phyloP scores from a whole-genome alignment of 2,797 vertebrate genomes.

The Notamacropus eugenii region DNA sequence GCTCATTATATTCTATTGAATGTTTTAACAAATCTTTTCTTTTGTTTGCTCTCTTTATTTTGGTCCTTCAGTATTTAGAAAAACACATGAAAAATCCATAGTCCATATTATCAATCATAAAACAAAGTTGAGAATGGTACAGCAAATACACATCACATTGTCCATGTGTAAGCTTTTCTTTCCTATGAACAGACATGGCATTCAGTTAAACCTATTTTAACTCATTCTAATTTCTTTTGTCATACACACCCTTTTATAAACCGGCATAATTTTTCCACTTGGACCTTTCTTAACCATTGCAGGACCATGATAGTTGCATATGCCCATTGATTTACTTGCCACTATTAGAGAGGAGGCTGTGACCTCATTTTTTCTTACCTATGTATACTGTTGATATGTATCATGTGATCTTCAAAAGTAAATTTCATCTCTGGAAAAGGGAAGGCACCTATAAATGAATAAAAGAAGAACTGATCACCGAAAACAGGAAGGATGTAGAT shows the following conservation, averaged over 20 bases:
- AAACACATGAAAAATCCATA: slow-evolving; percentile 3
- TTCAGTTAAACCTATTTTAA: neutral
- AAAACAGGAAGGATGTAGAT: neutral
- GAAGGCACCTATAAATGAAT: too few relatives aligned
- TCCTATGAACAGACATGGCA: neutral
- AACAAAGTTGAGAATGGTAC: neutral
- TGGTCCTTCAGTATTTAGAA: neutral
- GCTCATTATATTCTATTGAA: neutral
- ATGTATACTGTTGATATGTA: neutral
- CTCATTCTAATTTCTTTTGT: neutral
- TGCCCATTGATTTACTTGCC: rapidly evolving
- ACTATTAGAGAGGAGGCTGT: neutral
- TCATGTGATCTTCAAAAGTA: neutral
- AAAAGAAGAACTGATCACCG: neutral
- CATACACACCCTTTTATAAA: neutral
- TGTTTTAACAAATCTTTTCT: neutral
- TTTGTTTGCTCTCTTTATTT: neutral
- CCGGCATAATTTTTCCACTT: rapidly evolving
- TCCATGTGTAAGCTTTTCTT: neutral
- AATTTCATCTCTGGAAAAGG: neutral
- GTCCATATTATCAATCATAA: neutral
- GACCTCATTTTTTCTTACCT: neutral
- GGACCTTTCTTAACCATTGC: rapidly evolving
- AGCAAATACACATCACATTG: neutral
- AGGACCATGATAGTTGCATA: rapidly evolving